A percentile compares a stretch with the other conserved stretches of the same genome.
Conservation (phyloP, 2,888 invertebrate species). For the Strigamia transsilvanica region DNA sequence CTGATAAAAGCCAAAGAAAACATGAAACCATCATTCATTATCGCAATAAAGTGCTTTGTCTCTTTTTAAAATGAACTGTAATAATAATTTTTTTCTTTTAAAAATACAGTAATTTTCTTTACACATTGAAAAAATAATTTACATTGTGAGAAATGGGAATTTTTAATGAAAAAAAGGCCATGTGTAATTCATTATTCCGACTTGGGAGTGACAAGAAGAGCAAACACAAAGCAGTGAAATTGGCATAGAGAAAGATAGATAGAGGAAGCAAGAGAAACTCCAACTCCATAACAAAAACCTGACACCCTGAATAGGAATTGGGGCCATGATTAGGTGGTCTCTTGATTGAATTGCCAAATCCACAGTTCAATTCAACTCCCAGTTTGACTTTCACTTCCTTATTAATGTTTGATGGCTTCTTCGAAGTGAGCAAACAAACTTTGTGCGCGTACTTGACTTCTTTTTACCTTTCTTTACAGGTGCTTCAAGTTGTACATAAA, state of each 20-base stretch:
- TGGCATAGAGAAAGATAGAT: constrained; percentile 1
- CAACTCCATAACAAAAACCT: constrained; percentile 44
- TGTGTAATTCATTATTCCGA: constrained; percentile 1
- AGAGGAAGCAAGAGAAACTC: not conserved
- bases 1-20: too few relatives aligned
- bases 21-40: too few relatives aligned
- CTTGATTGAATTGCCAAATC: constrained; percentile 46
- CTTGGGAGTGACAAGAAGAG: not conserved
- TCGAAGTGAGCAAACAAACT: constrained; percentile 12
- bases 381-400: constrained; percentile 9
- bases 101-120: too few relatives aligned
- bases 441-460: not conserved
- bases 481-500: not conserved
- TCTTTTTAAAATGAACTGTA: not conserved
- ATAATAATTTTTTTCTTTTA: not conserved
- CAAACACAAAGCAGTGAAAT: constrained; percentile 23
- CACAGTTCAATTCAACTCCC: constrained; percentile 6
- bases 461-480: not conserved
- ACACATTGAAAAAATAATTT: not conserved
- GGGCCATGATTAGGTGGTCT: constrained; percentile 42
- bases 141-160: not conserved
- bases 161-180: not conserved
- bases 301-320: constrained; percentile 49
- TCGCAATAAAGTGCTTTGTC: too few relatives aligned
- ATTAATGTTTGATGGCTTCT: constrained; percentile 32